Evolutionary conservation across 2,888 invertebrate genomes (phyloP).

Genomic region (Neoaliturus tenellus): DNA sequence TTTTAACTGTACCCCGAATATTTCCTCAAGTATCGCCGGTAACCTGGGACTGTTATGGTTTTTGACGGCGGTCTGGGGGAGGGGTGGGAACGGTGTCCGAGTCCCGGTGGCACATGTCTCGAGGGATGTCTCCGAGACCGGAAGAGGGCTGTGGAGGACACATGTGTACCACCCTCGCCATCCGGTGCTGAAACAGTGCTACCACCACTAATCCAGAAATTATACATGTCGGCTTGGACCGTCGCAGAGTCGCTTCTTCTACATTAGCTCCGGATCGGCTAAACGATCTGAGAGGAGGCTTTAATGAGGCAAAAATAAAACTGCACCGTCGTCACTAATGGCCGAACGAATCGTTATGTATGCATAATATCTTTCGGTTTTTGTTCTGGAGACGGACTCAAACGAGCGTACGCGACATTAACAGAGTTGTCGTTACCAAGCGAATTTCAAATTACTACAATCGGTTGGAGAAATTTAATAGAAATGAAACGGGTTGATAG

Average conservation of each 20-base stretch:
- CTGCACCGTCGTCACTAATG: slow-evolving; percentile 36
- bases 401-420: not conserved
- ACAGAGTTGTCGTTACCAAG: not conserved
- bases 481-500: too few species aligned
- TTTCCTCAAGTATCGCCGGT: too few species aligned
- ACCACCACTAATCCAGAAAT: slow-evolving; percentile 22
- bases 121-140: slow-evolving; percentile 26
- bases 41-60: not conserved
- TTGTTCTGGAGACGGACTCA: slow-evolving; percentile 27
- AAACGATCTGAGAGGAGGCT: slow-evolving; percentile 50
- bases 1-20: too few species aligned
- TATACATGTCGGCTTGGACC: not conserved
- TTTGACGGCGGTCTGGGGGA: not conserved
- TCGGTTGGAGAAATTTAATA: too few species aligned
- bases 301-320: slow-evolving; percentile 52
- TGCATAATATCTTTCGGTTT: slow-evolving; percentile 50
- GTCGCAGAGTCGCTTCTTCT: slow-evolving; percentile 40
- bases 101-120: slow-evolving; percentile 20
- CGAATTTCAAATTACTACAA: not conserved
- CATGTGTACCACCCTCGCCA: slow-evolving; percentile 45
- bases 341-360: slow-evolving; percentile 51
- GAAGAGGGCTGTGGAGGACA: slow-evolving; percentile 44
- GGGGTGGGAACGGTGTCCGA: not conserved
- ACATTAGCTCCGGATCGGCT: slow-evolving; percentile 40
- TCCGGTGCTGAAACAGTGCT: slow-evolving; percentile 2